A percentile compares a stretch with the other conserved stretches of the same genome.
Evolutionary conservation across 2,888 invertebrate genomes (phyloP).

Genomic region (Drosophila rellima): DNA sequence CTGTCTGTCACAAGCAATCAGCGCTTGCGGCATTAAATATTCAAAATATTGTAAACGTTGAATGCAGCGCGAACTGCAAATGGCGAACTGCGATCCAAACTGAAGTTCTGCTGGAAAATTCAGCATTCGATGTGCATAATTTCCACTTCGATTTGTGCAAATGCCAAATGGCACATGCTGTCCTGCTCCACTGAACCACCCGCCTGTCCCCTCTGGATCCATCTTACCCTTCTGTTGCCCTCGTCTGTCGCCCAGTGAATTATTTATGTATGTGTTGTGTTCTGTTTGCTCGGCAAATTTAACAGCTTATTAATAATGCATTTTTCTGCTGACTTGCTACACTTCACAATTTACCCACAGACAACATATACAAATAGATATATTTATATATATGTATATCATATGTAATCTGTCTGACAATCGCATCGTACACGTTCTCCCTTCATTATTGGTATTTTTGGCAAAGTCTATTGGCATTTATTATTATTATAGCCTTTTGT

Average conservation of each 20-base stretch:
- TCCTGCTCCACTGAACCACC: neutral
- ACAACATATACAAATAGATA: conserved; percentile 8
- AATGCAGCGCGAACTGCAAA: conserved; percentile 43
- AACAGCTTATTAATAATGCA: conserved; percentile 79
- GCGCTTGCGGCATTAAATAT: conserved; percentile 65
- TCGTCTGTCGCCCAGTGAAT: conserved; percentile 51
- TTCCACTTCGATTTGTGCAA: conserved; percentile 76
- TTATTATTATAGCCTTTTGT: conserved; percentile 46
- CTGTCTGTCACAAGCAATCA: conserved; percentile 19
- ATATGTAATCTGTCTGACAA: conserved; percentile 19
- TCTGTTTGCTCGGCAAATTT: conserved; percentile 80
- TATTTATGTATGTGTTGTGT: conserved; percentile 71
- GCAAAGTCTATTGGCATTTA: conserved; percentile 45
- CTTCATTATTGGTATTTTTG: conserved; percentile 34
- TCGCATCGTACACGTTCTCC: conserved; percentile 13
- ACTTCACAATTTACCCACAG: conserved; percentile 39
- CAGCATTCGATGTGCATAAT: conserved; percentile 74
- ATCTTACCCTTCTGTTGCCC: conserved; percentile 1
- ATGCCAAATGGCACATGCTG: conserved; percentile 57
- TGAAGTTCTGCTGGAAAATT: conserved; percentile 46
- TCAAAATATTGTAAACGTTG: conserved; percentile 80
- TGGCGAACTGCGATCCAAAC: conserved; percentile 2
- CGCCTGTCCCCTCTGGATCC: neutral
- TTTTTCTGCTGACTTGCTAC: conserved; percentile 70
- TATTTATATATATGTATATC: neutral